A percentile compares a stretch with the other conserved stretches of the same genome.
These are phyloP conservation scores for Bacillus rossius DNA, from an alignment of 1,140 invertebrate species.

Conservation along the genomic window DNA sequence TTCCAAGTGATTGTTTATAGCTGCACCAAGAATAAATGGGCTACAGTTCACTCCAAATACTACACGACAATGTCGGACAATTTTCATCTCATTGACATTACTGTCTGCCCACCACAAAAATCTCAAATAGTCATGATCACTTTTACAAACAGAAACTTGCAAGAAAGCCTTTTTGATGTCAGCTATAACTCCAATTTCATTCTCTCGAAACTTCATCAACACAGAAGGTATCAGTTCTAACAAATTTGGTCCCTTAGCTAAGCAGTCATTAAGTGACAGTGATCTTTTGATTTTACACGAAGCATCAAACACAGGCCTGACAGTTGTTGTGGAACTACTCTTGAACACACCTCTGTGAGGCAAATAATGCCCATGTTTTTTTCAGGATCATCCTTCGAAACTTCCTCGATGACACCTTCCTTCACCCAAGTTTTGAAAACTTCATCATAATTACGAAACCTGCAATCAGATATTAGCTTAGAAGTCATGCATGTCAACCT, in stretches of 20 bases:
- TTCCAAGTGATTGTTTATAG: conserved; percentile 11
- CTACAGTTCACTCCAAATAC: conserved; percentile 21
- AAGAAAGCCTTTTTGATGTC: conserved; percentile 43
- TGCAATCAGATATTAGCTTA: conserved; percentile 22
- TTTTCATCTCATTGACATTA: conserved; percentile 10
- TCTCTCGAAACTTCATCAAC: conserved; percentile 35
- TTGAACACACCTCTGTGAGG: conserved; percentile 35
- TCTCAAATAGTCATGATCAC: conserved; percentile 33
- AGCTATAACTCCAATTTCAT: conserved; percentile 33
- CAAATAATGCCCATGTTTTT: conserved; percentile 30
- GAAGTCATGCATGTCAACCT: conserved; percentile 19
- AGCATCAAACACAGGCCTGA: conserved; percentile 24
- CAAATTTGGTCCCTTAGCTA: conserved; percentile 38
- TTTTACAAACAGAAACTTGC: conserved; percentile 29
- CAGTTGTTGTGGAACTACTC: conserved; percentile 27
- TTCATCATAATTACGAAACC: conserved; percentile 29
- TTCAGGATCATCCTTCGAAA: conserved; percentile 21
- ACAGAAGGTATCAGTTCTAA: conserved; percentile 38
- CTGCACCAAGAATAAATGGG: conserved; percentile 16
- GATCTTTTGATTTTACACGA: conserved; percentile 23
- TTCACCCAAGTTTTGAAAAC: conserved; percentile 31
- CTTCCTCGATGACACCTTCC: conserved; percentile 30
- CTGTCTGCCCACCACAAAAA: conserved; percentile 35
- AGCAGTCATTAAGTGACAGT: conserved; percentile 37
- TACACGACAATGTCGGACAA: conserved; percentile 29